phyloP scores from a whole-genome alignment of 2,113 vertebrate species.

The Eurystomus gularis region DNA sequence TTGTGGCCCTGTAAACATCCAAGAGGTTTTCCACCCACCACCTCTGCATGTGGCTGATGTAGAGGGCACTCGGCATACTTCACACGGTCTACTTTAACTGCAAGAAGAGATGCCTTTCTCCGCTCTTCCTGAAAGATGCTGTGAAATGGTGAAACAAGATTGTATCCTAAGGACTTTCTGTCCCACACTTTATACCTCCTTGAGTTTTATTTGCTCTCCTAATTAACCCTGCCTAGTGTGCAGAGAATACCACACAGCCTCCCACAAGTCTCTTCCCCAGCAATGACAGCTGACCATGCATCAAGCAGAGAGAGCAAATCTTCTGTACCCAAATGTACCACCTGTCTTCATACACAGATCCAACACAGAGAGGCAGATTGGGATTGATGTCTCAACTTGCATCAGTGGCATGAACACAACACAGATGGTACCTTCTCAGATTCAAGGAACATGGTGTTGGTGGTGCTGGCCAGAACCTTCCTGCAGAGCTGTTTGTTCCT shows the following conservation, averaged over 20 bases:
- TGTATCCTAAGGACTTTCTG: not conserved
- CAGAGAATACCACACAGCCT: not conserved
- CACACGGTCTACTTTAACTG: not conserved
- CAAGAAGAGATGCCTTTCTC: not conserved
- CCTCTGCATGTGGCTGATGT: not conserved
- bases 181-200: not conserved
- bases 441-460: not conserved
- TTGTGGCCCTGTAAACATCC: not conserved
- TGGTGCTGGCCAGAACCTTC: not conserved
- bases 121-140: not conserved
- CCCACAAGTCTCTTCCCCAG: not conserved
- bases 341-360: not conserved
- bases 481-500: not conserved
- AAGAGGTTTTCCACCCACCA: not conserved
- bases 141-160: not conserved
- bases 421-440: not conserved
- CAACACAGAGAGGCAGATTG: not conserved
- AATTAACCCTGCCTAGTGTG: not conserved
- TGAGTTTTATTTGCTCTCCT: not conserved
- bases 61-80: not conserved
- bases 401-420: not conserved
- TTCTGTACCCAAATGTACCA: not conserved
- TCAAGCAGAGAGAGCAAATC: not conserved
- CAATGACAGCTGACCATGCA: not conserved
- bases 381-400: not conserved